phyloP scores from a whole-genome alignment of 1,140 invertebrate genomes.

The Limonius californicus region DNA sequence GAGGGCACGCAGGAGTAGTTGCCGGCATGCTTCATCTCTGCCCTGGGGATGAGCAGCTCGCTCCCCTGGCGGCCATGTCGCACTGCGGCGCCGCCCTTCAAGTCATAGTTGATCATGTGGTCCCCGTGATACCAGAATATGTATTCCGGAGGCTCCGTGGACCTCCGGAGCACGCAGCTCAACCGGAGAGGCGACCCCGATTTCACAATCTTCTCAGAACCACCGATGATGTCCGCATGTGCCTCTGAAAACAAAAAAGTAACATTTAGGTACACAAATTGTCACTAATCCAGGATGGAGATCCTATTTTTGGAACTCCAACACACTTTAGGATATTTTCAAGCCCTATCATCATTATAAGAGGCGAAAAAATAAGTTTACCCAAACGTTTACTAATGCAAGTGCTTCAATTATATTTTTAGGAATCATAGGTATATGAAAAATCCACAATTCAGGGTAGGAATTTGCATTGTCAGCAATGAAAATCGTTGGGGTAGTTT shows the following conservation, averaged over 20 bases:
- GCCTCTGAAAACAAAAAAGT: slow-evolving; percentile 54
- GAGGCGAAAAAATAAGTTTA: too few species aligned
- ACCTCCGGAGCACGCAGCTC: slow-evolving; percentile 64
- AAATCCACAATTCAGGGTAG: too few species aligned
- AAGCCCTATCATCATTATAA: too few species aligned
- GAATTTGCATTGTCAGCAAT: too few species aligned
- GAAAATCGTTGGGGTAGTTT: too few species aligned
- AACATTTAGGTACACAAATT: not conserved
- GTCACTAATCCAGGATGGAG: not conserved
- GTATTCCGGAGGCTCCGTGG: slow-evolving; percentile 66
- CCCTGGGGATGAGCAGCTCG: slow-evolving; percentile 55
- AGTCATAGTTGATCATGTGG: slow-evolving; percentile 71
- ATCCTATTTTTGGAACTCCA: too few species aligned
- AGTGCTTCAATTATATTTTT: too few species aligned
- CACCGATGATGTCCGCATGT: slow-evolving; percentile 66
- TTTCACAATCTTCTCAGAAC: slow-evolving; percentile 67
- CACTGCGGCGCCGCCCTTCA: slow-evolving; percentile 64
- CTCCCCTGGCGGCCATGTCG: slow-evolving; percentile 51
- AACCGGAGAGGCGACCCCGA: slow-evolving; percentile 67
- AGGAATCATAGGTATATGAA: too few species aligned
- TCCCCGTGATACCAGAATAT: slow-evolving; percentile 77
- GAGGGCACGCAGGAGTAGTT: slow-evolving; percentile 61
- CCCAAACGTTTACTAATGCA: too few species aligned
- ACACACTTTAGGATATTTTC: too few species aligned
- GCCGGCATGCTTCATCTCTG: slow-evolving; percentile 53